Evolutionary conservation across 2,797 vertebrate species (phyloP), one percentile per base, ranked within the genome.

Genomic region (Danio choprae): DNA sequence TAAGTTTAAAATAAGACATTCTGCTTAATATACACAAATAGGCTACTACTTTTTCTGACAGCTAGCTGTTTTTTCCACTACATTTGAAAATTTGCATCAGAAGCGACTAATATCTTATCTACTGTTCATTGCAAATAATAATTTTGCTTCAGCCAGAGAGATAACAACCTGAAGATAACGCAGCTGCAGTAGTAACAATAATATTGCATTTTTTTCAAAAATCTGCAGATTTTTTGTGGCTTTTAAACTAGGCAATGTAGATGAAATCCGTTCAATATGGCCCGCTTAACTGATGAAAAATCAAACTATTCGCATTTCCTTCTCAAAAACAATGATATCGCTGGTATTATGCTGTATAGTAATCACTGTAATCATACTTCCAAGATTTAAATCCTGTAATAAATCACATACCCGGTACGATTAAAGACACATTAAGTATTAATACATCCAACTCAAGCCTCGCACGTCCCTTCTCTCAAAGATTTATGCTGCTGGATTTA

Each of bases 401-500:
- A 60, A 58, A 74, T 71, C n/a, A 36, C 44, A 74, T 43, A 12
- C 51, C 69, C 69, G 11, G 13, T 51, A 62, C 5, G 36, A 12
- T 36, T 67, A 18, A 79, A 76, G n/a, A 76, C 62, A 76, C 64
- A 69, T 68, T 38, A 80, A 81, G n/a, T 63, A 50, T 62, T 68
- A 46, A 81, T 60, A 79, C 55, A 6, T 77, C 55, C 65, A 56
- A 36, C 77, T 41, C 7, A 68, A 67, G n/a, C 50, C 50, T 69
- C 71, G 85, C 38, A 68, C 10, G 69, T 43, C 83, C 72, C 75
- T 63, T 84, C 81, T 70, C 74, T 59, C 58, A 63, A 71, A 68
- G 36, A 53, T 74, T 40, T 38, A 62, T 43, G 69, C 41, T 53
- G 63, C 50, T 73, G 68, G 62, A 43, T 81, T 22, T 69, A 83